A percentile compares a stretch with the other conserved stretches of the same genome.
Evolutionary conservation across 1,140 invertebrate genomes (phyloP).

Genomic region (Asobara japonica): DNA sequence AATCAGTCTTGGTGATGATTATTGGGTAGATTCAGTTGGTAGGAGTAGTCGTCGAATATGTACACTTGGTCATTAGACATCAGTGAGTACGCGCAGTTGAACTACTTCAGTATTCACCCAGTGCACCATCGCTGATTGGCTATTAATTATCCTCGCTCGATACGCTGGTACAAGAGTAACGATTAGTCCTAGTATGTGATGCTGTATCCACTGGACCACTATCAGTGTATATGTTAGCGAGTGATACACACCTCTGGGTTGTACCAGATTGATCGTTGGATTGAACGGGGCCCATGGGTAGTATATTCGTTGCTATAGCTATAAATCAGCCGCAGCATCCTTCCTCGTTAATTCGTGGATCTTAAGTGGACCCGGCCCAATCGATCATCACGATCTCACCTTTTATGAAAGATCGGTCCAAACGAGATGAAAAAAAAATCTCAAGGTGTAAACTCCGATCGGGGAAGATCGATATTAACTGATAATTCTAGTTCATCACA

Average conservation of each 20-base stretch:
- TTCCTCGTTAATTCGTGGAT: conserved; percentile 32
- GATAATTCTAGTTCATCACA: neutral
- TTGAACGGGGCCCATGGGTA: conserved; percentile 13
- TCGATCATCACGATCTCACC: conserved; percentile 26
- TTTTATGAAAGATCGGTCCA: neutral
- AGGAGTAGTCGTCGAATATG: conserved; percentile 8
- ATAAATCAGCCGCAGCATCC: conserved; percentile 13
- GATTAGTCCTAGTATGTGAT: conserved; percentile 34
- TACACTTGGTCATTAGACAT: conserved; percentile 18
- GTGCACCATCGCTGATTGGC: conserved; percentile 39
- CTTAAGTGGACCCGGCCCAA: conserved; percentile 14
- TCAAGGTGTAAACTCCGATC: neutral
- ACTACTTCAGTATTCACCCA: conserved; percentile 36
- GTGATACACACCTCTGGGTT: conserved; percentile 4
- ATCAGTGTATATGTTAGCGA: conserved; percentile 4
- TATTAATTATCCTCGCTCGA: conserved; percentile 40
- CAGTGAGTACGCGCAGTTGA: conserved; percentile 10
- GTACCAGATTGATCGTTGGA: conserved; percentile 31
- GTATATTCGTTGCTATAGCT: neutral
- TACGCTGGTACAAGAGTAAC: conserved; percentile 37
- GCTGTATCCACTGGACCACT: conserved; percentile 9
- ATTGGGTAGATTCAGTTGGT: neutral
- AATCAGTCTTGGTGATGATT: neutral
- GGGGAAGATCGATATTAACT: neutral
- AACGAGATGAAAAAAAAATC: neutral